Evolutionary conservation across 2,797 vertebrate genomes (phyloP).

Genomic region (Sylvilagus floridanus): DNA sequence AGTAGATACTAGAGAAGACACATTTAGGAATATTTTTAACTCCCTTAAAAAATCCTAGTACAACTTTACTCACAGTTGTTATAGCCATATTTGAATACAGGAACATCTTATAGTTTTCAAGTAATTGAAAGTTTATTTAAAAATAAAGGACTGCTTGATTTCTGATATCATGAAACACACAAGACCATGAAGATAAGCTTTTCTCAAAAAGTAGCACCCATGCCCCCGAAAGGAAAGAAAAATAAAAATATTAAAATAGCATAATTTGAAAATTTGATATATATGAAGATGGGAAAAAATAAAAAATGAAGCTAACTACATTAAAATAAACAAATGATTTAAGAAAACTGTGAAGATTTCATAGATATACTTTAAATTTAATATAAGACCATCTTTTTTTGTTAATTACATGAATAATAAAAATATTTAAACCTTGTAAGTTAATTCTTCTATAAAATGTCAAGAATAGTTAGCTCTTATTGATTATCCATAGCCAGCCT

Average conservation of each 20-base stretch:
- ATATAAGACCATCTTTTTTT: slow-evolving; percentile 26
- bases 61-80: slow-evolving; percentile 1
- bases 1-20: neutral
- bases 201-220: neutral
- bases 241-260: neutral
- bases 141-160: slow-evolving; percentile 33
- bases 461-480: neutral
- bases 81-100: neutral
- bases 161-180: slow-evolving; percentile 20
- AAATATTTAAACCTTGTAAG: neutral
- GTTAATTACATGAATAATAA: slow-evolving; percentile 3
- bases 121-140: slow-evolving; percentile 51
- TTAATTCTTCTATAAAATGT: slow-evolving; percentile 49
- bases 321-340: slow-evolving; percentile 59
- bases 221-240: neutral
- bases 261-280: slow-evolving; percentile 47
- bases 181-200: neutral
- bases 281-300: neutral
- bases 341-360: slow-evolving; percentile 23
- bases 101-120: neutral
- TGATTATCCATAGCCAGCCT: neutral
- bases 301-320: slow-evolving; percentile 20
- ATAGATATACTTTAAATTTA: slow-evolving; percentile 12
- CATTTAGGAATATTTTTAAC: slow-evolving; percentile 47
- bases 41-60: neutral